Percentiles rank a stretch among this genome's conserved stretches.
These are phyloP conservation scores for Cossypha dichroa DNA, from an alignment of 2,797 vertebrate species.

Conservation along the genomic window DNA sequence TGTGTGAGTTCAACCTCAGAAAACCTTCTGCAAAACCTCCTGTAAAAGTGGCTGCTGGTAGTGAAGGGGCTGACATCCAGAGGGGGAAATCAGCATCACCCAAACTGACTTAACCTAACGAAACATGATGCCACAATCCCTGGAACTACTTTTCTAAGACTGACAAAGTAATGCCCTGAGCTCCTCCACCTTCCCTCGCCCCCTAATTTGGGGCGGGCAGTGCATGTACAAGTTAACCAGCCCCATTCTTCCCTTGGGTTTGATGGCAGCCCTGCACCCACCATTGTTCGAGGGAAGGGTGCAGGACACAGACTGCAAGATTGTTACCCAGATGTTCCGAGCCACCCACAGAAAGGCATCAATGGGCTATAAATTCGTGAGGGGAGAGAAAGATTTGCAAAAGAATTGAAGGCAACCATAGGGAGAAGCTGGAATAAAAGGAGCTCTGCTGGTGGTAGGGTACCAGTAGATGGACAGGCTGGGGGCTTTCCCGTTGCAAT, in stretches of 20 bases:
- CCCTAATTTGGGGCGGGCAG: background rate
- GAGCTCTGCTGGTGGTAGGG: slow-evolving; percentile 49
- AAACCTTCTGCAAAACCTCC: background rate
- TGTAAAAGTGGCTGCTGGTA: background rate
- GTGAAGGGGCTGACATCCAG: background rate
- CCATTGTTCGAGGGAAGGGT: background rate
- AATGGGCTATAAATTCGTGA: slow-evolving; percentile 69
- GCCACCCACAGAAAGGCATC: slow-evolving; percentile 63
- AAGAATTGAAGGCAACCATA: slow-evolving; percentile 53
- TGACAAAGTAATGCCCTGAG: background rate
- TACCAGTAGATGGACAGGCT: slow-evolving; percentile 10
- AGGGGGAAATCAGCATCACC: background rate
- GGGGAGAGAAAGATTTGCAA: slow-evolving; percentile 67
- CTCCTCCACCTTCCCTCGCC: background rate
- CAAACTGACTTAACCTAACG: background rate
- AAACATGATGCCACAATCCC: background rate
- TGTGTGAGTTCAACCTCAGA: background rate
- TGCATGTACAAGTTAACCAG: slow-evolving; percentile 10
- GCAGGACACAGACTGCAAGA: slow-evolving; percentile 34
- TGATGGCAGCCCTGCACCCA: background rate
- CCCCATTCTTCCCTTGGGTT: background rate
- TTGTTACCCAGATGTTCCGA: slow-evolving; percentile 64
- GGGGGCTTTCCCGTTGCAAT: slow-evolving; percentile 11
- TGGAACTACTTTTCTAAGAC: background rate
- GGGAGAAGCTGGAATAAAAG: slow-evolving; percentile 51